Evolutionary conservation across 2,113 vertebrate species (phyloP).

Genomic region (Galbula dea): DNA sequence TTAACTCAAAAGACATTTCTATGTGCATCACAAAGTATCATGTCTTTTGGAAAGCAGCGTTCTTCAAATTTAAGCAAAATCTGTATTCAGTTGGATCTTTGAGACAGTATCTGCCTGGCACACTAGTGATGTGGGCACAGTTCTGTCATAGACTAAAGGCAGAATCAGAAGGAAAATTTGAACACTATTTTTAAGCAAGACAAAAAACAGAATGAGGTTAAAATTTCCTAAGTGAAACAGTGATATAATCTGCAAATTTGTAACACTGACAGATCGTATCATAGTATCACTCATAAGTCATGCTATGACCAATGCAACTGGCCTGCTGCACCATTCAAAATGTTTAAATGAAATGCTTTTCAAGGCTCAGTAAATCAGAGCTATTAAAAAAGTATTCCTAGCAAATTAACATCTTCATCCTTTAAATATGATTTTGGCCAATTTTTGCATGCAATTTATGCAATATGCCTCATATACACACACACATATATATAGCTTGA

Average conservation of each 20-base stretch:
- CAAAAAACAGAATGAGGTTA: neutral
- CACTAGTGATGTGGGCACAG: neutral
- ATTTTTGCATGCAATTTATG: neutral
- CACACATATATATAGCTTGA: neutral
- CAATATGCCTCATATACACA: neutral
- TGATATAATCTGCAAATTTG: conserved; percentile 4
- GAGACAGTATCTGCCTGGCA: neutral
- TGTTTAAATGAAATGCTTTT: neutral
- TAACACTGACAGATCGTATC: neutral
- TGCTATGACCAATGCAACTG: conserved; percentile 11
- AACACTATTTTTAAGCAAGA: neutral
- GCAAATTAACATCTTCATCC: neutral
- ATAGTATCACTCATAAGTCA: conserved; percentile 12
- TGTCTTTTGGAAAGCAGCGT: neutral
- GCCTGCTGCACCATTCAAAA: conserved; percentile 18
- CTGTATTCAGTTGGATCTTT: neutral
- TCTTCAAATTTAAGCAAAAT: neutral
- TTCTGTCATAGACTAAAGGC: neutral
- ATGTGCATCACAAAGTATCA: neutral
- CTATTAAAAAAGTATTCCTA: neutral
- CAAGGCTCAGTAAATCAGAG: neutral
- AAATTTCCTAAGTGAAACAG: neutral
- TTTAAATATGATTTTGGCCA: neutral
- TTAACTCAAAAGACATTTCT: neutral
- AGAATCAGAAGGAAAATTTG: neutral